These are phyloP conservation scores for Trachurus trachurus DNA, from an alignment of 2,797 vertebrate genomes.

Conservation along the genomic window DNA sequence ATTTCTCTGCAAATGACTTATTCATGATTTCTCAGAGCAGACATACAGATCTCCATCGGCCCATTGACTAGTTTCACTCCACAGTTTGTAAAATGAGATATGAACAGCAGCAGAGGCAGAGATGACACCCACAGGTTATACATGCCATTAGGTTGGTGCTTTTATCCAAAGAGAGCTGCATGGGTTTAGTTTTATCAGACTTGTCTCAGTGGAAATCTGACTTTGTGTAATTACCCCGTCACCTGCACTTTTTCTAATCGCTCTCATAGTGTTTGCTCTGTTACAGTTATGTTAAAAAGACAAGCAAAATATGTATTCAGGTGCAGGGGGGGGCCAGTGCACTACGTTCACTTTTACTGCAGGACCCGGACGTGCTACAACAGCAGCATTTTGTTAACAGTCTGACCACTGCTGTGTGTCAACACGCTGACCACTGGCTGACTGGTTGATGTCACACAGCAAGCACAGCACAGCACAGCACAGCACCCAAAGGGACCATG, in stretches of 20 bases:
- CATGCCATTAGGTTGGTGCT: not conserved
- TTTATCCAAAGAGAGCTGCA: constrained; percentile 20
- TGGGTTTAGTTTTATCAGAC: not conserved
- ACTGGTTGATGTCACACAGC: constrained; percentile 4
- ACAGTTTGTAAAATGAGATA: not conserved
- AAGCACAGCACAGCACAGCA: not conserved
- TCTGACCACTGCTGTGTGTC: not conserved
- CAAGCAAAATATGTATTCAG: not conserved
- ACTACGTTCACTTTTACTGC: constrained; percentile 9
- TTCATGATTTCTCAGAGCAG: not conserved
- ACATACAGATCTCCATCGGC: not conserved
- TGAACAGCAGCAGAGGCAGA: not conserved
- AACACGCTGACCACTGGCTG: constrained; percentile 7
- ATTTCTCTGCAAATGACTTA: not conserved
- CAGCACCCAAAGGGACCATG: not conserved
- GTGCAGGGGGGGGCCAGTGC: not conserved
- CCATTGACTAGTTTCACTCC: not conserved
- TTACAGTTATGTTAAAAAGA: not conserved
- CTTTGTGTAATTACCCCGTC: not conserved
- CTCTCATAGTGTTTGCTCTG: not conserved
- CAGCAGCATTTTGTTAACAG: constrained; percentile 7
- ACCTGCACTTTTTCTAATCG: not conserved
- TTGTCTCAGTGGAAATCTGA: not conserved
- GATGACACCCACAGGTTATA: not conserved
- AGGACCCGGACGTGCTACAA: not conserved